phyloP scores from a whole-genome alignment of 2,113 vertebrate species.

The Synodontis membranacea region DNA sequence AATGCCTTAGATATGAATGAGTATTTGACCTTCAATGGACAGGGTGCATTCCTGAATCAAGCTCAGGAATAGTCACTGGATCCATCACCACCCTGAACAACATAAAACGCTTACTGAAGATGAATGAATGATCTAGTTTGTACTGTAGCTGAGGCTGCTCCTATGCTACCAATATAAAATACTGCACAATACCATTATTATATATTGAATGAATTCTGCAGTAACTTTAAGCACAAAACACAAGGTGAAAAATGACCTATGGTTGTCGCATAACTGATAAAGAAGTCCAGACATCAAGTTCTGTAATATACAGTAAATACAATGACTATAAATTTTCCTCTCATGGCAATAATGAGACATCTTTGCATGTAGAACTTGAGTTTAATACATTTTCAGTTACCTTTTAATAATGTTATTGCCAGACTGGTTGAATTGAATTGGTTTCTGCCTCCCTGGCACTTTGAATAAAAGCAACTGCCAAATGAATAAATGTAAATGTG shows the following conservation, averaged over 20 bases:
- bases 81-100: neutral
- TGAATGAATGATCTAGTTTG: neutral
- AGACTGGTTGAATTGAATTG: slow-evolving; percentile 3
- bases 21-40: neutral
- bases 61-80: neutral
- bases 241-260: slow-evolving; percentile 22
- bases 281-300: slow-evolving; percentile 40
- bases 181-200: neutral
- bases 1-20: neutral
- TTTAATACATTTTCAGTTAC: neutral
- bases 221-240: slow-evolving; percentile 20
- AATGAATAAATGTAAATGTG: neutral
- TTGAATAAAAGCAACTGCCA: slow-evolving; percentile 11
- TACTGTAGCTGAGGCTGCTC: neutral
- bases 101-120: neutral
- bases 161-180: neutral
- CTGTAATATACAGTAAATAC: no score
- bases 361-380: neutral
- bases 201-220: slow-evolving; percentile 8
- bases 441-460: neutral
- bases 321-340: neutral
- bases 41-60: neutral
- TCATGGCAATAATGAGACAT: neutral
- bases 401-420: neutral
- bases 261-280: slow-evolving; percentile 26